phyloP scores from a whole-genome alignment of 64 coral and sea anemone genomes.

The Platygyra sinensis region DNA sequence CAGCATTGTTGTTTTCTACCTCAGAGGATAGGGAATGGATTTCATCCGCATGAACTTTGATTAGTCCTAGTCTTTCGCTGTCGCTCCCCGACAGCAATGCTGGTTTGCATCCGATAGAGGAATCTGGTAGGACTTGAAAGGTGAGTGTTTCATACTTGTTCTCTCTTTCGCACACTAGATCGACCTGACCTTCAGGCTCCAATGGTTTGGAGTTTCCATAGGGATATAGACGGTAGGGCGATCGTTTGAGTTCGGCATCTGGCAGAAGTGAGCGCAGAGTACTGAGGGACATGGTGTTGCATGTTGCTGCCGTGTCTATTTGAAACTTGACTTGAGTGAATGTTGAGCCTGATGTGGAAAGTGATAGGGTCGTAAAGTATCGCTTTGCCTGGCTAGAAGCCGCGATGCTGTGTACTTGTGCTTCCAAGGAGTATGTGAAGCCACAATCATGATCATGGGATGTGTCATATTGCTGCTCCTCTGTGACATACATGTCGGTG shows the following conservation, averaged over 20 bases:
- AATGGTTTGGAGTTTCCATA: conserved; percentile 70
- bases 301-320: conserved; percentile 67
- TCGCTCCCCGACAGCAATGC: conserved; percentile 55
- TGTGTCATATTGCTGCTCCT: too few species aligned
- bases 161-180: too few species aligned
- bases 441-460: too few species aligned
- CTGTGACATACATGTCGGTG: too few species aligned
- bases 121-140: conserved; percentile 51
- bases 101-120: conserved; percentile 55
- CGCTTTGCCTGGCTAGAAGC: conserved; percentile 3
- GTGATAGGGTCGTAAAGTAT: conserved; percentile 48
- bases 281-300: conserved; percentile 35
- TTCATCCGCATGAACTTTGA: conserved; percentile 67
- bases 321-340: conserved; percentile 55
- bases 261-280: conserved; percentile 31
- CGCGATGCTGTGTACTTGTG: conserved; percentile 13
- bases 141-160: too few species aligned
- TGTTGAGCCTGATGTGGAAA: conserved; percentile 33
- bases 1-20: not conserved
- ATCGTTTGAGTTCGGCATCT: conserved; percentile 20
- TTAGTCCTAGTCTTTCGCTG: conserved; percentile 54
- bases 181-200: conserved; percentile 37
- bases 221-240: conserved; percentile 52
- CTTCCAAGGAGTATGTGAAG: too few species aligned
- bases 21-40: conserved; percentile 29